Percentiles rank a stretch among this genome's conserved stretches.
phyloP scores from a whole-genome alignment of 2,797 vertebrate genomes.

The Bothrops alternatus region DNA sequence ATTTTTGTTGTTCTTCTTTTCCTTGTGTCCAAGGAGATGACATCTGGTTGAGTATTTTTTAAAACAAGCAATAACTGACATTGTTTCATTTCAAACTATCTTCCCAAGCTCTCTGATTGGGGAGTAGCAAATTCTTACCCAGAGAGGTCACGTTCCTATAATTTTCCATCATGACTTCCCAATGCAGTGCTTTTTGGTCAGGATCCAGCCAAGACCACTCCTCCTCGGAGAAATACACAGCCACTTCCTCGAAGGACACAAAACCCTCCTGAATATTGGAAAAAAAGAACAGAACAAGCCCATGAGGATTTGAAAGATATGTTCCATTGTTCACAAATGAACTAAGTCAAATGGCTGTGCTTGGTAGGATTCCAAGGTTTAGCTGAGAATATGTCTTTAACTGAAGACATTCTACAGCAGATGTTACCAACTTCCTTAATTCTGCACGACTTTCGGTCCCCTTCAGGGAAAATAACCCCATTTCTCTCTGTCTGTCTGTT shows the following conservation, averaged over 20 bases:
- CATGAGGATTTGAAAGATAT: not conserved
- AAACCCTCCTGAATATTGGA: not conserved
- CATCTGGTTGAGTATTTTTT: no score
- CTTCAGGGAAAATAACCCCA: not conserved
- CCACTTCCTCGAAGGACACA: not conserved
- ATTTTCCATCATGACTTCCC: not conserved
- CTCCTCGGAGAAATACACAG: not conserved
- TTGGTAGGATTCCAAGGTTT: not conserved
- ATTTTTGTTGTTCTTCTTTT: no score
- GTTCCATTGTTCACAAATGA: not conserved
- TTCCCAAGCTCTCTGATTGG: not conserved
- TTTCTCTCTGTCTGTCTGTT: not conserved
- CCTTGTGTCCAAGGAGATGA: no score
- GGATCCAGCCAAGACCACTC: not conserved
- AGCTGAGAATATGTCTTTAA: not conserved
- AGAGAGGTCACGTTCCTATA: not conserved
- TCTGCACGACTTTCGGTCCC: not conserved
- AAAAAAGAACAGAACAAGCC: not conserved
- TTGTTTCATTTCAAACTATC: not conserved
- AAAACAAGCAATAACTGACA: not conserved
- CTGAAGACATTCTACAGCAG: not conserved
- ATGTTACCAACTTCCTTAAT: not conserved
- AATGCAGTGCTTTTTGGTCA: not conserved
- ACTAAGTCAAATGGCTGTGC: not conserved
- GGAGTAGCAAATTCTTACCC: not conserved